These are phyloP conservation scores for Trachemys scripta DNA, from an alignment of 2,113 vertebrate species.

Conservation along the genomic window DNA sequence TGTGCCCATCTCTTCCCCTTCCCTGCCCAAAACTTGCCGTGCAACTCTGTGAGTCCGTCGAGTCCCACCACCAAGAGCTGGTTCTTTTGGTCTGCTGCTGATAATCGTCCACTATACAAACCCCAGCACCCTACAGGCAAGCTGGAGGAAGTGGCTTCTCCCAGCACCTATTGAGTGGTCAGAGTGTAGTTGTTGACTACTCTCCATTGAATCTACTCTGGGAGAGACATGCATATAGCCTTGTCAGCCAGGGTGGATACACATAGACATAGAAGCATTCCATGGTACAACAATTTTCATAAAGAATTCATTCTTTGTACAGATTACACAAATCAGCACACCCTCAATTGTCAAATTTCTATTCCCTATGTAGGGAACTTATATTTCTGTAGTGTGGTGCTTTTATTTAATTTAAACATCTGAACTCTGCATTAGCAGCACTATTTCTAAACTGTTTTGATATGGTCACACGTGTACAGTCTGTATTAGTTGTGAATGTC, in stretches of 20 bases:
- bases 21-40: background rate
- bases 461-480: background rate
- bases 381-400: background rate
- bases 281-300: background rate
- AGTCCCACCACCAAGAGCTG: background rate
- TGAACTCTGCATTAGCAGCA: rapidly evolving
- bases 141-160: background rate
- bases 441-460: background rate
- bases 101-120: background rate
- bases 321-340: background rate
- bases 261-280: background rate
- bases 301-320: background rate
- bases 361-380: rapidly evolving
- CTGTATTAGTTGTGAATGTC: background rate
- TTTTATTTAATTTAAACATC: background rate
- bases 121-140: background rate
- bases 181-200: background rate
- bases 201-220: background rate
- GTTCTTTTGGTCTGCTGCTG: background rate
- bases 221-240: background rate
- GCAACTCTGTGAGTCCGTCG: too few relatives aligned
- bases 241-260: background rate
- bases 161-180: background rate
- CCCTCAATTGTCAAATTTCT: background rate
- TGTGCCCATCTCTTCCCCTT: background rate